These are phyloP conservation scores for Plectropomus leopardus DNA, from an alignment of 2,113 vertebrate species.

Conservation along the genomic window DNA sequence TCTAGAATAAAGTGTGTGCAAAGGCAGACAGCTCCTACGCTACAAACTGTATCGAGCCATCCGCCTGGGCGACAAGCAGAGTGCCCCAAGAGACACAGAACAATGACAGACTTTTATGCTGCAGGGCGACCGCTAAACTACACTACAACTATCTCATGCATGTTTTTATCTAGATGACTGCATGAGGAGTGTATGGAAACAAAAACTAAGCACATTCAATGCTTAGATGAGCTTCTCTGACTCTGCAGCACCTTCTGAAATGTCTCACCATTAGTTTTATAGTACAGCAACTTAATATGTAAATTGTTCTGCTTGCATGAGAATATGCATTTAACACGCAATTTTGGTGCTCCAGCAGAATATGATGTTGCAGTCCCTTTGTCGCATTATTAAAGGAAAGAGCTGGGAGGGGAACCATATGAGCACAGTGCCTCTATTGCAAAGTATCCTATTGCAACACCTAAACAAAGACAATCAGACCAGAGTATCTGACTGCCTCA, in stretches of 20 bases:
- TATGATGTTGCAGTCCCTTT: not conserved
- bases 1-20: constrained; percentile 45
- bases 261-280: not conserved
- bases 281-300: not conserved
- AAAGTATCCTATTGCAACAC: constrained; percentile 51
- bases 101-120: constrained; percentile 29
- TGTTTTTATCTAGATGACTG: constrained; percentile 3
- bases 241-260: not conserved
- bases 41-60: constrained; percentile 28
- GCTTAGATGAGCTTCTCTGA: not conserved
- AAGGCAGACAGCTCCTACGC: constrained; percentile 49
- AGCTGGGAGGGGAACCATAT: not conserved
- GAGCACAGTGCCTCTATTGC: constrained; percentile 3
- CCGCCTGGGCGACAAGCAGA: constrained; percentile 10
- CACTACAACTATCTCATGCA: constrained; percentile 4
- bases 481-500: not conserved
- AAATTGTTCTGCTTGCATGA: not conserved
- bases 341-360: not conserved
- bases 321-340: not conserved
- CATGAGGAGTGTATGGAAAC: not conserved
- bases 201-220: constrained; percentile 4
- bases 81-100: constrained; percentile 42
- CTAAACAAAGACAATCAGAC: constrained; percentile 31
- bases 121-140: not conserved
- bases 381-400: not conserved